Evolutionary conservation across 2,888 invertebrate genomes (phyloP).

Genomic region (Saturnia pavonia): DNA sequence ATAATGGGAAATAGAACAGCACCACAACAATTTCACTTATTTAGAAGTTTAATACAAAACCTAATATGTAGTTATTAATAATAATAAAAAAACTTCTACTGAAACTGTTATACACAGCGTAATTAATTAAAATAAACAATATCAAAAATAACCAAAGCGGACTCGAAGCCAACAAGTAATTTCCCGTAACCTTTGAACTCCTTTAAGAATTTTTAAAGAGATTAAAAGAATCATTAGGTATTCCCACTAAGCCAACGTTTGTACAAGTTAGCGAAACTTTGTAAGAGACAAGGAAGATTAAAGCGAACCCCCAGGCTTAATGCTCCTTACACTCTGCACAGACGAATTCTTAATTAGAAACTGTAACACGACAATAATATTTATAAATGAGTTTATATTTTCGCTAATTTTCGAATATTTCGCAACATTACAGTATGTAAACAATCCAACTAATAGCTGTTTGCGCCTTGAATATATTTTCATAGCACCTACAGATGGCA

Average conservation of each 20-base stretch:
- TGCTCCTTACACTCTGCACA: slow-evolving; percentile 28
- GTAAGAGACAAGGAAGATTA: slow-evolving; percentile 70
- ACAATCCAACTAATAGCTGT: too few relatives aligned
- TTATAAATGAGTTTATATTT: neutral
- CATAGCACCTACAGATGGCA: too few relatives aligned
- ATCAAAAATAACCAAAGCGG: slow-evolving; percentile 26
- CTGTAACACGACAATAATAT: slow-evolving; percentile 12
- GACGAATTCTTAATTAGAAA: slow-evolving; percentile 25
- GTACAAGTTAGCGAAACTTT: slow-evolving; percentile 43
- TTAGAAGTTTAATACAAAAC: too few relatives aligned
- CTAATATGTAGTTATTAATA: neutral
- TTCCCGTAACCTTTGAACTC: slow-evolving; percentile 57
- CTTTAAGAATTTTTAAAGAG: slow-evolving; percentile 73
- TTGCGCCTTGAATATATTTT: too few relatives aligned
- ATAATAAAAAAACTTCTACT: neutral
- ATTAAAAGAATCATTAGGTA: slow-evolving; percentile 77
- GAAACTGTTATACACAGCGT: neutral
- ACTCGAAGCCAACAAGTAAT: slow-evolving; percentile 38
- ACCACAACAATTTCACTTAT: too few relatives aligned
- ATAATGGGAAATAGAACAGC: too few relatives aligned
- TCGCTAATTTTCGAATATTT: neutral
- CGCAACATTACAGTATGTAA: too few relatives aligned
- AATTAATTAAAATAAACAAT: slow-evolving; percentile 15
- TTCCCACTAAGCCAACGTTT: slow-evolving; percentile 61
- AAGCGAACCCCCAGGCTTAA: slow-evolving; percentile 58